Evolutionary conservation across 1,140 invertebrate genomes (phyloP).

Genomic region (Propsilocerus akamusi): DNA sequence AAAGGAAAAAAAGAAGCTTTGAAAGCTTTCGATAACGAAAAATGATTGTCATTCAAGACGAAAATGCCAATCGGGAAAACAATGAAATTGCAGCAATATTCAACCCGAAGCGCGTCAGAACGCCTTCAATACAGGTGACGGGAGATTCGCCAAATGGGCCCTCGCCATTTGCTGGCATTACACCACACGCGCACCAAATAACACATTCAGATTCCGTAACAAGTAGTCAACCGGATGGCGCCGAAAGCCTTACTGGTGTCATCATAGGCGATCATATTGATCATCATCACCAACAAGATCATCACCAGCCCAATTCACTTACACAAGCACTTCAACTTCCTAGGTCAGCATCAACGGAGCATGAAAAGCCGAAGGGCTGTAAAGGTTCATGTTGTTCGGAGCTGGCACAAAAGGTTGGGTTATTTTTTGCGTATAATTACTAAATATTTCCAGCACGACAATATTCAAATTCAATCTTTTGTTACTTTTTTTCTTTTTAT

Average conservation of each 20-base stretch:
- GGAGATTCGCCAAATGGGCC: conserved; percentile 39
- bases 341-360: conserved; percentile 16
- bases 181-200: conserved; percentile 23
- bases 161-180: conserved; percentile 21
- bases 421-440: too few species aligned
- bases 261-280: not conserved
- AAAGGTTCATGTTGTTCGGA: conserved; percentile 47
- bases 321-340: conserved; percentile 16
- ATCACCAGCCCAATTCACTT: conserved; percentile 5
- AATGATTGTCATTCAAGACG: not conserved
- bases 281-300: not conserved
- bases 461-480: not conserved
- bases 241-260: conserved; percentile 6
- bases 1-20: too few species aligned
- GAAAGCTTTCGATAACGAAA: too few species aligned
- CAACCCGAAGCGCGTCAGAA: conserved; percentile 47
- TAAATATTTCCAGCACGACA: too few species aligned
- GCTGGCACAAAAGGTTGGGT: conserved; percentile 48
- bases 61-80: conserved; percentile 22
- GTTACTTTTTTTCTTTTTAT: conserved; percentile 2
- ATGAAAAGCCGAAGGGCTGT: conserved; percentile 26
- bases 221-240: conserved; percentile 30
- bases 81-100: conserved; percentile 55
- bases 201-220: conserved; percentile 34
- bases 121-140: conserved; percentile 50